Evolutionary conservation across 2,888 invertebrate genomes (phyloP), one percentile per base, ranked within the genome.

Genomic region (Ischnura elegans): DNA sequence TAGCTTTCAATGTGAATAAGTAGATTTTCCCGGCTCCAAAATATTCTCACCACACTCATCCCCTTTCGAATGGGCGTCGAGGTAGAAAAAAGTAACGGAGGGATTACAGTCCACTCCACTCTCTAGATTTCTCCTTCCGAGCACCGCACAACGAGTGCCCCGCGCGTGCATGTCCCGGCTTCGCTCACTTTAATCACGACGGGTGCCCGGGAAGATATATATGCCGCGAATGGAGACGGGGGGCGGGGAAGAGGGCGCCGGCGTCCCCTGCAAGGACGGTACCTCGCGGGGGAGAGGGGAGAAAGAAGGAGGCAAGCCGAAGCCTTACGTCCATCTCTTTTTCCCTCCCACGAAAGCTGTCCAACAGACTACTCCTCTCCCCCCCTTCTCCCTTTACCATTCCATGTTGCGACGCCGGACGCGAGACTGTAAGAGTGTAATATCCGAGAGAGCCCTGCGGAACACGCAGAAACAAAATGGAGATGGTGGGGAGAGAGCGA

Each of bases 401-500:
- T 25, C 42, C n/a, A 25, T 25, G 45, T 10, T 45, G n/a, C 86
- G 76, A 29, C 36, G 86, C 66, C 90, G 66, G 86, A 86, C 86
- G 42, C 86, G 51, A n/a, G 42, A 46, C 86, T 25, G n/a, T 25
- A 86, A 46, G 46, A 43, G 61, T 90, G 61, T 90, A 90, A 90
- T 90, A 90, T 90, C 90, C 29, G 90, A 90, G 66, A 90, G 90
- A 90, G 90, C 90, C 90, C 86, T 86, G 29, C 16, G 21, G 8
- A 61, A 55, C 90, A 90, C 90, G 90, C 87, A 87, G 87, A 87
- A 87, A 87, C 87, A 87, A 90, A 61, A 90, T 90, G 90, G 61
- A 61, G 51, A 61, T 42, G 61, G 61, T 25, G 29, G n/a, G n/a
- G n/a, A n/a, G n/a, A n/a, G n/a, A n/a, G n/a, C n/a, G n/a, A n/a